Evolutionary conservation across 2,797 vertebrate genomes (phyloP).

Genomic region (Stomatorhinus walkeri): DNA sequence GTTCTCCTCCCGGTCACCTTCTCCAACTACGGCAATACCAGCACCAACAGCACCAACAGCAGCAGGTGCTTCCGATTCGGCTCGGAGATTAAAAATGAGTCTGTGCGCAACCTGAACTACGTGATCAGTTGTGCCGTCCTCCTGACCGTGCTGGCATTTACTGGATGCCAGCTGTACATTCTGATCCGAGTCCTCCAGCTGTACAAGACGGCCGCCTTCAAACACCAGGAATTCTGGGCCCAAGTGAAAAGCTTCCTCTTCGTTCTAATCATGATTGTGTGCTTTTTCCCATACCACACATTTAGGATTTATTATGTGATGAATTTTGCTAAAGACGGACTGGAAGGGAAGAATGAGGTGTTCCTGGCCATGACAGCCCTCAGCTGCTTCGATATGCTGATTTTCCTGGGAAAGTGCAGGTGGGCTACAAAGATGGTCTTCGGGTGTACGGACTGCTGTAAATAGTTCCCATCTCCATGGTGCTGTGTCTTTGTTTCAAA

Average conservation of each 20-base stretch:
- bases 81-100: constrained; percentile 22
- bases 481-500: not conserved
- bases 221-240: constrained; percentile 57
- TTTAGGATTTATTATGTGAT: constrained; percentile 55
- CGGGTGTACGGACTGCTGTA: not conserved
- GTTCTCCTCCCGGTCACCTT: constrained; percentile 42
- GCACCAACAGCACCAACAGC: not conserved
- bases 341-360: constrained; percentile 47
- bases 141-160: constrained; percentile 34
- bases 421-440: not conserved
- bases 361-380: constrained; percentile 54
- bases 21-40: constrained; percentile 37
- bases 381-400: constrained; percentile 64
- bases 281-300: constrained; percentile 57
- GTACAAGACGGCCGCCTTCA: constrained; percentile 39
- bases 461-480: not conserved
- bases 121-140: constrained; percentile 42
- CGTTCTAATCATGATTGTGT: constrained; percentile 52
- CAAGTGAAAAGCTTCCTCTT: constrained; percentile 62
- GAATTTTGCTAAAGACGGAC: fast-evolving
- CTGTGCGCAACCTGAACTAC: constrained; percentile 47
- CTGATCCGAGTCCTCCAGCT: constrained; percentile 38
- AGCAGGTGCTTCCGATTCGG: constrained; percentile 55
- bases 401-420: constrained; percentile 44
- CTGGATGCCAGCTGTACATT: constrained; percentile 43